These are phyloP conservation scores for Tragelaphus eurycerus DNA, from an alignment of 2,797 vertebrate genomes.

Conservation along the genomic window DNA sequence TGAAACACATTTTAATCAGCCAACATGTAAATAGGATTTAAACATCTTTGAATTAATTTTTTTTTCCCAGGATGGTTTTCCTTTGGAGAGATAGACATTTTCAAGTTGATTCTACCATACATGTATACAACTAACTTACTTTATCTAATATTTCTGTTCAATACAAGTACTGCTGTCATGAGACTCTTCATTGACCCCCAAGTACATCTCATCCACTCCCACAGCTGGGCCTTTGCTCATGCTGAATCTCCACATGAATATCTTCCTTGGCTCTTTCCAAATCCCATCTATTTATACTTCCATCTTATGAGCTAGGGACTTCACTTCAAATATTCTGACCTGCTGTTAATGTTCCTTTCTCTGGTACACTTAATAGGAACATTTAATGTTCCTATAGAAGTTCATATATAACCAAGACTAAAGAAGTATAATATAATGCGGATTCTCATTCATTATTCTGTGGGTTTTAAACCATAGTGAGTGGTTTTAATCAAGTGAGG, in stretches of 20 bases:
- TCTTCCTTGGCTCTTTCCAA: background rate
- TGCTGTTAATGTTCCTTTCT: background rate
- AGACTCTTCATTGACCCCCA: background rate
- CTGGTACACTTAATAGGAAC: background rate
- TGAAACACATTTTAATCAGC: background rate
- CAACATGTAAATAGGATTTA: background rate
- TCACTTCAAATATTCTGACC: background rate
- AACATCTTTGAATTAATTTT: background rate
- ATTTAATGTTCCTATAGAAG: background rate
- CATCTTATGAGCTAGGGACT: background rate
- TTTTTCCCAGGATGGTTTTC: background rate
- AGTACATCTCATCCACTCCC: background rate
- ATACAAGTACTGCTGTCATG: background rate
- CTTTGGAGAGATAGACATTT: slow-evolving; percentile 9
- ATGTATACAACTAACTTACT: background rate
- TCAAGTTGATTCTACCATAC: background rate
- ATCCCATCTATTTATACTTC: background rate
- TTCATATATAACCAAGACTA: background rate
- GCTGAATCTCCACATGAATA: background rate
- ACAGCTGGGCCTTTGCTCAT: background rate
- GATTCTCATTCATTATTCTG: background rate
- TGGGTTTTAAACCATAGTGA: background rate
- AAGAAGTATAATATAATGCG: background rate
- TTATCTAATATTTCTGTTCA: background rate
- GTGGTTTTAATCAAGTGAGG: too few species aligned